These are phyloP conservation scores for Ophiodon elongatus DNA, from an alignment of 2,113 vertebrate genomes.

Conservation along the genomic window DNA sequence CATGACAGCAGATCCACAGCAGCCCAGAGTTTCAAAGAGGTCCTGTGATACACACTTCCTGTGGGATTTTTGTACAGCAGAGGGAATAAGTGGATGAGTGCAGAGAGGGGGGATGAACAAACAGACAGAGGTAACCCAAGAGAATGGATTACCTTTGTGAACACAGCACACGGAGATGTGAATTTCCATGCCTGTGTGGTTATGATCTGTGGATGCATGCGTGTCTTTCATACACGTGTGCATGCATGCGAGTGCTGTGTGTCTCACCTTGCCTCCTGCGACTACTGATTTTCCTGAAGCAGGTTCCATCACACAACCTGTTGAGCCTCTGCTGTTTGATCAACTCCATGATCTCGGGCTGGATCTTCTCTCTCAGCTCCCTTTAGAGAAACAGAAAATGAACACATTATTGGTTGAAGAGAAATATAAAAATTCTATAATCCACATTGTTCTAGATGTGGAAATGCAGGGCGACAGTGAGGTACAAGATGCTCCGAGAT, in stretches of 20 bases:
- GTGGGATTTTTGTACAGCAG: constrained; percentile 32
- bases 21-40: constrained; percentile 49
- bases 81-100: constrained; percentile 24
- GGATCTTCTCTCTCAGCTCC: constrained; percentile 99
- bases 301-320: constrained; percentile 97
- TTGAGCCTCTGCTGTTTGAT: constrained; percentile 99
- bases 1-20: constrained; percentile 25
- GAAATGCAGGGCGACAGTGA: background rate
- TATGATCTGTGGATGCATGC: background rate
- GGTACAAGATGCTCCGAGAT: background rate
- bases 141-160: background rate
- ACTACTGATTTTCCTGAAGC: constrained; percentile 98
- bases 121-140: background rate
- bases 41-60: constrained; percentile 24
- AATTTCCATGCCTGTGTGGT: background rate
- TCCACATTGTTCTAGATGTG: background rate
- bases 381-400: constrained; percentile 73
- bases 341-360: constrained; percentile 98
- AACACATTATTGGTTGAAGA: background rate
- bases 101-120: constrained; percentile 13
- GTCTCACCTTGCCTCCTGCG: constrained; percentile 94
- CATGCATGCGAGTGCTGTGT: background rate
- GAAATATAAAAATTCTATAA: background rate
- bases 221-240: background rate
- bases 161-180: background rate